These are phyloP conservation scores for Ophonus ardosiacus DNA, from an alignment of 2,888 invertebrate species.

Conservation along the genomic window DNA sequence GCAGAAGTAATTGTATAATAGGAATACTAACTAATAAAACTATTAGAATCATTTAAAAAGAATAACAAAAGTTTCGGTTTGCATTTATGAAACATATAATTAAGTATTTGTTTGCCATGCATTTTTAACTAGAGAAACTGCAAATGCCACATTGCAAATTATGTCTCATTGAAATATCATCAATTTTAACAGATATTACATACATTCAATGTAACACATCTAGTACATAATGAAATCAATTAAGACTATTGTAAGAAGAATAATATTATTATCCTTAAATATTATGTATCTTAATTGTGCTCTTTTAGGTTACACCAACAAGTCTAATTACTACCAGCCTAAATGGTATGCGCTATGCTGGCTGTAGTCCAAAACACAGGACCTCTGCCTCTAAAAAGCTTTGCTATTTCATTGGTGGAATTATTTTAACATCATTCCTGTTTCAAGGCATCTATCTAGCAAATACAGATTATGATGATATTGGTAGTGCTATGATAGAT, in stretches of 20 bases:
- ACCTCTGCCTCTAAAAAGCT: not conserved
- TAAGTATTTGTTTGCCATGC: not conserved
- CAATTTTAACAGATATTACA: not conserved
- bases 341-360: not conserved
- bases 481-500: slow-evolving; percentile 26
- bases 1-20: too few species aligned
- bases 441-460: slow-evolving; percentile 13
- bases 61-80: not conserved
- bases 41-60: not conserved
- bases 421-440: slow-evolving; percentile 12
- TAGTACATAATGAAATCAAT: not conserved
- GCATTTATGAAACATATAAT: not conserved
- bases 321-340: not conserved
- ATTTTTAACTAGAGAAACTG: not conserved
- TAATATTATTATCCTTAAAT: not conserved
- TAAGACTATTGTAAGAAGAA: not conserved
- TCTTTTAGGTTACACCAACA: not conserved
- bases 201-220: not conserved
- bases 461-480: not conserved
- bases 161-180: not conserved
- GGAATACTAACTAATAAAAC: not conserved
- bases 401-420: not conserved
- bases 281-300: not conserved
- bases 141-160: not conserved
- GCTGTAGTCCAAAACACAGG: slow-evolving; percentile 20